phyloP scores from a whole-genome alignment of 2,888 invertebrate species.

The Plebejus argus region DNA sequence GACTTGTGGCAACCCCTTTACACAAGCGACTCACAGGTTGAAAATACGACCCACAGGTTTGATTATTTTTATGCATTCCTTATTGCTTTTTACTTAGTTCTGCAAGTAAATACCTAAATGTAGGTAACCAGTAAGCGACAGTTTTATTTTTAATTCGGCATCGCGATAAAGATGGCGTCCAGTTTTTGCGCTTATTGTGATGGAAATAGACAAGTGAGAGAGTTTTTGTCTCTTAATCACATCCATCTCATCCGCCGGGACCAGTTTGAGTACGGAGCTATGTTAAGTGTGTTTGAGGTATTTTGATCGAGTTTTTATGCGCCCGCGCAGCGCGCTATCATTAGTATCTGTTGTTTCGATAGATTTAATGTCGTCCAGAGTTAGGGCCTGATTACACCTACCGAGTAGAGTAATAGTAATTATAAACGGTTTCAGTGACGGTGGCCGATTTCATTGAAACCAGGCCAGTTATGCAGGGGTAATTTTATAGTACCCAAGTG shows the following conservation, averaged over 20 bases:
- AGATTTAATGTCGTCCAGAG: slow-evolving; percentile 2
- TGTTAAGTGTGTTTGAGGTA: slow-evolving; percentile 16
- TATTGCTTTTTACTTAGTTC: no score
- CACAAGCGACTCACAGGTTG: no score
- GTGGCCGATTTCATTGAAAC: no score
- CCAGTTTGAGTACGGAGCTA: slow-evolving; percentile 23
- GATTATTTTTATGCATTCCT: no score
- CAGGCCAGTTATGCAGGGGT: no score
- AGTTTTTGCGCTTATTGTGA: slow-evolving; percentile 37
- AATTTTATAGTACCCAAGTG: no score
- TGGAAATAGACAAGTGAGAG: slow-evolving; percentile 38
- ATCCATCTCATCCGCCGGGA: slow-evolving; percentile 35
- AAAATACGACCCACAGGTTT: no score
- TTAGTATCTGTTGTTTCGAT: slow-evolving; percentile 14
- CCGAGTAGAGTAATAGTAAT: no score
- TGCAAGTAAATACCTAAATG: background rate
- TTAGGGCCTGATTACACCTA: background rate
- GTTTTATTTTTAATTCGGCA: slow-evolving; percentile 17
- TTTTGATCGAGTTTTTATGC: slow-evolving; percentile 13
- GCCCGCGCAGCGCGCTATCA: background rate
- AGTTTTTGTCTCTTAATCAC: slow-evolving; percentile 41
- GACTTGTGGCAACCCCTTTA: no score
- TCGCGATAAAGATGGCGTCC: slow-evolving; percentile 23
- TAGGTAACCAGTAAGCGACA: background rate
- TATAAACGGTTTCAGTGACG: no score